Evolutionary conservation across 2,888 invertebrate species (phyloP), one percentile per base, ranked within the genome.

Genomic region (Pseudanteris insignis): DNA sequence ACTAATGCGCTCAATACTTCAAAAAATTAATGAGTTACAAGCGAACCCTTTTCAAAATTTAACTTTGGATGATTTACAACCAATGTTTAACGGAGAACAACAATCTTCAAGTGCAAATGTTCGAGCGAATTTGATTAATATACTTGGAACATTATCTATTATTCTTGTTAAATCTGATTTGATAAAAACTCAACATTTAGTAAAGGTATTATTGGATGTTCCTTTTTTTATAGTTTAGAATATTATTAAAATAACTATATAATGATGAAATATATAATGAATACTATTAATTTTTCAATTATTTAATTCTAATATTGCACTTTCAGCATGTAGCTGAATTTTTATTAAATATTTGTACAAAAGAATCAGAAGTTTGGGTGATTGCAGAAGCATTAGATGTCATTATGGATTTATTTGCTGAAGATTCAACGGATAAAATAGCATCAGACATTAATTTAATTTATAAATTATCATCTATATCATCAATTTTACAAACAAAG

Each of bases 301-400:
- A n/a, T n/a, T n/a, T n/a, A n/a, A n/a, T n/a, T n/a, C n/a, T n/a
- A n/a, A n/a, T n/a, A n/a, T n/a, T n/a, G n/a, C n/a, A n/a, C n/a
- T n/a, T n/a, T n/a, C 41, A 76, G 76, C 55, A 68, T 14, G 84
- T 87, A 34, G 83, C 86, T 0, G 81, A 83, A 25, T 88, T 88
- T 71, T 83, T 90, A 66, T 67, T 89, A 28, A 86, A 87, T 21
- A 83, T 85, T 66, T 71, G 78, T 69, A 65, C 51, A n/a, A 84
- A 84, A 67, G 89, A 89, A 70, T 78, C 81, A 11, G 86, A 88
- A 61, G 84, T 88, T 4, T 89, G 89, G 88, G 86, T 90, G 2
- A 81, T 88, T 24, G 89, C 90, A 0, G 91, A 91, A 81, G 86
- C 88, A 2, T 74, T 91, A 26, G 91, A 91, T 72, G 86, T 88